phyloP scores from a whole-genome alignment of 1,140 invertebrate species.

The Brachionus calyciflorus region DNA sequence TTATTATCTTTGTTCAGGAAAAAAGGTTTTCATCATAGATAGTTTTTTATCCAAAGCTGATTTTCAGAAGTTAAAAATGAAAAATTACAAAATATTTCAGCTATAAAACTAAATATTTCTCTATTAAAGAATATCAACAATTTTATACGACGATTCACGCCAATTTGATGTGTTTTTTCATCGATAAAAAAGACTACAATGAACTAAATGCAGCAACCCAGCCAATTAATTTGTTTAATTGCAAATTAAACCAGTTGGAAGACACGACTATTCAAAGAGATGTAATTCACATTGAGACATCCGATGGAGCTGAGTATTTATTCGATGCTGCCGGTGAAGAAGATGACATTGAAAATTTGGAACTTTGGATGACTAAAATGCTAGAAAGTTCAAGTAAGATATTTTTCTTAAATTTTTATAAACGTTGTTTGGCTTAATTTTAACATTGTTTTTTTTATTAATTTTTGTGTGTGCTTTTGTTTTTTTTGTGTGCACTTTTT shows the following conservation, averaged over 20 bases:
- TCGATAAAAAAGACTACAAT: conserved; percentile 36
- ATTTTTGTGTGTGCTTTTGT: not conserved
- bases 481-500: not conserved
- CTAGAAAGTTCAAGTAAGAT: conserved; percentile 14
- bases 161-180: conserved; percentile 41
- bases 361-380: conserved; percentile 37
- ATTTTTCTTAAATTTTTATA: not conserved
- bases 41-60: no score
- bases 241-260: conserved; percentile 11
- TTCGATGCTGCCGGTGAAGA: conserved; percentile 37
- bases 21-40: no score
- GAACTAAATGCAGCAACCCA: conserved; percentile 27
- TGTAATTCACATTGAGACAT: conserved; percentile 41
- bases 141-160: conserved; percentile 33
- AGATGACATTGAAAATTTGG: conserved; percentile 1
- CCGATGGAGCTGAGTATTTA: conserved; percentile 41
- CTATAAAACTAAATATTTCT: no score
- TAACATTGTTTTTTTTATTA: conserved; percentile 11
- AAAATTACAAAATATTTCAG: not conserved
- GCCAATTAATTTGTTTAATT: conserved; percentile 33
- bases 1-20: no score
- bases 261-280: conserved; percentile 34
- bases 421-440: not conserved
- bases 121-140: conserved; percentile 3
- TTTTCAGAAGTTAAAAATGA: no score